A percentile compares a stretch with the other conserved stretches of the same genome.
phyloP scores from a whole-genome alignment of 2,113 vertebrate genomes.

The Podiceps cristatus region DNA sequence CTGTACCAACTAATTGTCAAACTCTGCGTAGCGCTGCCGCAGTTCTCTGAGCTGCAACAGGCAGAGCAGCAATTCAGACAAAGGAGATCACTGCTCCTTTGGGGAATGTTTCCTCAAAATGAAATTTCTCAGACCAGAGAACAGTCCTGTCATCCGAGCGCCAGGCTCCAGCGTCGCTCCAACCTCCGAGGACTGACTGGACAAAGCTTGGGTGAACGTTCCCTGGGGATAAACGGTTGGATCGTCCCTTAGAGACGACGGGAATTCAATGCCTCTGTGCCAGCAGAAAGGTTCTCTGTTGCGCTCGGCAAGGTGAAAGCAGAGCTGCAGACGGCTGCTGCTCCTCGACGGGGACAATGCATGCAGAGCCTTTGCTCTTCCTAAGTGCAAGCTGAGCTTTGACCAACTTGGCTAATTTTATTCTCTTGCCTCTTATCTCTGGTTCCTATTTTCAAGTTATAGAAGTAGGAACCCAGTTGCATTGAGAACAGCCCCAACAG shows the following conservation, averaged over 20 bases:
- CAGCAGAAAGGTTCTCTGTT: neutral
- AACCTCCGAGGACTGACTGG: accelerated
- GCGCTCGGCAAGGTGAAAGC: accelerated
- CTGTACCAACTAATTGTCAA: neutral
- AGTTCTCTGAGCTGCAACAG: neutral
- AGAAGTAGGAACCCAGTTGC: neutral
- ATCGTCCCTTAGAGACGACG: accelerated
- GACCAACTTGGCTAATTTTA: neutral
- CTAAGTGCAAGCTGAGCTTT: neutral
- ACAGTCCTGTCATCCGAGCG: accelerated
- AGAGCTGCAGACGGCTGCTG: neutral
- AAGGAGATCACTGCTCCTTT: neutral
- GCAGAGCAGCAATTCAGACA: neutral
- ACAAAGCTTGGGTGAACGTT: neutral
- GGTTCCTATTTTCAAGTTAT: neutral
- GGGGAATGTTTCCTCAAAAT: neutral
- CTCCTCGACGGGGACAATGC: neutral
- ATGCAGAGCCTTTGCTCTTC: neutral
- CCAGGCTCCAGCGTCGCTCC: neutral
- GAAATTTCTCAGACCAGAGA: neutral
- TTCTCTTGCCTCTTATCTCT: neutral
- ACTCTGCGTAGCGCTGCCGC: accelerated
- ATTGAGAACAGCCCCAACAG: neutral
- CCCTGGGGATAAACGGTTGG: accelerated
- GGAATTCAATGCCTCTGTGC: neutral